Evolutionary conservation across 2,113 vertebrate species (phyloP), one percentile per base, ranked within the genome.

Genomic region (Heterotilapia buettikoferi): DNA sequence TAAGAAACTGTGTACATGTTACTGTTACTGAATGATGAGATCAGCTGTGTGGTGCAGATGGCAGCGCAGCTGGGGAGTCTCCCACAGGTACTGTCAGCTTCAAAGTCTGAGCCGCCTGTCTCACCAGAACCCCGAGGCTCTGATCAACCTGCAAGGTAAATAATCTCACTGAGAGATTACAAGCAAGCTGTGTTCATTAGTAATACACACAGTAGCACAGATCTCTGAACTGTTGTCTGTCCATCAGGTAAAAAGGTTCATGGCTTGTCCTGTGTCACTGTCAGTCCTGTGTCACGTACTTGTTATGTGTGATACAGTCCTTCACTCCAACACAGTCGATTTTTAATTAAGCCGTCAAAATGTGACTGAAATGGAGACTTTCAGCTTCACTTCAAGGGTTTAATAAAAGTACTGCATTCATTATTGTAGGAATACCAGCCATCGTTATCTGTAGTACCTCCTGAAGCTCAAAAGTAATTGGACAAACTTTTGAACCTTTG

Each of bases 51-150:
- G 80, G 81, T 94, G 53, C 89, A 99, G 99, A 93, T 99, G 99
- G 99, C 98, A 99, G 96, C 98, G 98, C 85, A 98, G 97, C 93
- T 99, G 99, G 98, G 98, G 98, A 29, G 85, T 99, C 24, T 95
- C 98, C 87, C 98, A 99, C 92, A 96, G 97, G 83, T 98, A 97
- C 84, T 96, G 96, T 91, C 98, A 99, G 50, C 96, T 99, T 6
- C 98, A 98, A 89, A 99, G 99, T 91, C 95, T 99, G 38, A 96
- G 96, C 82, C 97, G 98, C 33, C 96, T 99, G 81, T 97, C 96
- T 7, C 97, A 97, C 53, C 98, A 99, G 92, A 97, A 95, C 92
- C 97, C 97, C 6, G 97, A 98, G 90, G 94, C 95, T 5, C 91
- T 98, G 79, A 95, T 92, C 92, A 97, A 97, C 90, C 96, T 97